Evolutionary conservation across 2,113 vertebrate species (phyloP).

Genomic region (Cochlearius cochlearius): DNA sequence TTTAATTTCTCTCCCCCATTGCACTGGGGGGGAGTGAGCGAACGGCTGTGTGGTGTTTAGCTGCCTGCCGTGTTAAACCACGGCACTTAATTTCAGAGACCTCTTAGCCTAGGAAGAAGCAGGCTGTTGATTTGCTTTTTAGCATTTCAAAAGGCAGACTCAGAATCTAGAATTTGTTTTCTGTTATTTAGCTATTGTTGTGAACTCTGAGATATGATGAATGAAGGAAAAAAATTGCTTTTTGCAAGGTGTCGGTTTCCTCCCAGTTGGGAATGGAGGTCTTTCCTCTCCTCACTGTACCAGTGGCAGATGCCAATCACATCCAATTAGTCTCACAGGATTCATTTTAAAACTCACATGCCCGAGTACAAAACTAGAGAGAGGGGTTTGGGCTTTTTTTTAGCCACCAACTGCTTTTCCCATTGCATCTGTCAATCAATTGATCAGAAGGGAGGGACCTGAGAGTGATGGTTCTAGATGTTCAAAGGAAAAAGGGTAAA

Average conservation of each 20-base stretch:
- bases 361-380: constrained; percentile 17
- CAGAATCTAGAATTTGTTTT: background rate
- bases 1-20: too few species aligned
- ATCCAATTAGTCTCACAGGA: constrained; percentile 61
- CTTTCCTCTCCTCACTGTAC: constrained; percentile 1
- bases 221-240: background rate
- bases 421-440: constrained; percentile 59
- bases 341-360: constrained; percentile 43
- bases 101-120: constrained; percentile 5
- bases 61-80: too few species aligned
- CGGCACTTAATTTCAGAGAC: constrained; percentile 38
- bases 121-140: background rate
- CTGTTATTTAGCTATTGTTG: constrained; percentile 7
- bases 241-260: background rate
- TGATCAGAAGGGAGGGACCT: constrained; percentile 15
- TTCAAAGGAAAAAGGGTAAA: constrained; percentile 57
- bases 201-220: constrained; percentile 25
- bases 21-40: too few species aligned
- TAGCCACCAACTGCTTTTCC: constrained; percentile 23
- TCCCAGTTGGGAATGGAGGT: background rate
- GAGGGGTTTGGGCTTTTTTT: background rate
- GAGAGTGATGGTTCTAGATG: constrained; percentile 15
- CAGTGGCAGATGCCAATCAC: constrained; percentile 59
- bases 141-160: constrained; percentile 26
- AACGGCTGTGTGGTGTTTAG: too few species aligned